phyloP scores from a whole-genome alignment of 1,140 invertebrate genomes.

The Centruroides vittatus region DNA sequence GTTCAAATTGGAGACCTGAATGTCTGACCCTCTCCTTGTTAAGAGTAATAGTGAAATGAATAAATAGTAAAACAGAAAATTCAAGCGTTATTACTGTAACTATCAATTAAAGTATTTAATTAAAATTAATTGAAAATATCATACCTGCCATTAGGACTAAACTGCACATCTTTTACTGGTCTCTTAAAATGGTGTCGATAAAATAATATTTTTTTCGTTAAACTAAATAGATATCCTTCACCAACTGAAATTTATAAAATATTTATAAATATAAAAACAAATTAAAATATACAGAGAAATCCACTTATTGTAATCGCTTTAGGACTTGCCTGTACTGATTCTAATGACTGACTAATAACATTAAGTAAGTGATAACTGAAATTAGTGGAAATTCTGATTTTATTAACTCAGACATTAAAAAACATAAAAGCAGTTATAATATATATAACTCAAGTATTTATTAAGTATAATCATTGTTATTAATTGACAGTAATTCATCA shows the following conservation, averaged over 20 bases:
- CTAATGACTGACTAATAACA: too few species aligned
- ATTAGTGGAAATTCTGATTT: not conserved
- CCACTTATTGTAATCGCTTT: too few species aligned
- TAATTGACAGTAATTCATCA: too few species aligned
- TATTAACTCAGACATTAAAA: not conserved
- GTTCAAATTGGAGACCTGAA: too few species aligned
- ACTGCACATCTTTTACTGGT: constrained; percentile 57
- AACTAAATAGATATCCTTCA: constrained; percentile 70
- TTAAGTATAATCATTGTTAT: too few species aligned
- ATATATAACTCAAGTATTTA: not conserved
- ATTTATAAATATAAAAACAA: constrained; percentile 4
- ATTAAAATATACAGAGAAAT: constrained; percentile 3
- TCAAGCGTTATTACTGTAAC: too few species aligned
- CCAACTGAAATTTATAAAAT: constrained; percentile 47
- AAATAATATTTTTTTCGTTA: constrained; percentile 66
- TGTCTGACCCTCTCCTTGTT: too few species aligned
- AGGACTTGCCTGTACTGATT: too few species aligned
- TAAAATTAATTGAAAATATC: constrained; percentile 13
- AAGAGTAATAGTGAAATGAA: too few species aligned
- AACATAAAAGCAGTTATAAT: not conserved
- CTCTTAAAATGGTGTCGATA: constrained; percentile 69
- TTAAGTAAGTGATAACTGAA: too few species aligned
- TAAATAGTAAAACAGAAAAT: too few species aligned
- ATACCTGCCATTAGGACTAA: constrained; percentile 81
- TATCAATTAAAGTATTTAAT: constrained; percentile 66